These are phyloP conservation scores for Poeciliopsis paucimaculata DNA, from an alignment of 2,797 vertebrate genomes.

Conservation along the genomic window DNA sequence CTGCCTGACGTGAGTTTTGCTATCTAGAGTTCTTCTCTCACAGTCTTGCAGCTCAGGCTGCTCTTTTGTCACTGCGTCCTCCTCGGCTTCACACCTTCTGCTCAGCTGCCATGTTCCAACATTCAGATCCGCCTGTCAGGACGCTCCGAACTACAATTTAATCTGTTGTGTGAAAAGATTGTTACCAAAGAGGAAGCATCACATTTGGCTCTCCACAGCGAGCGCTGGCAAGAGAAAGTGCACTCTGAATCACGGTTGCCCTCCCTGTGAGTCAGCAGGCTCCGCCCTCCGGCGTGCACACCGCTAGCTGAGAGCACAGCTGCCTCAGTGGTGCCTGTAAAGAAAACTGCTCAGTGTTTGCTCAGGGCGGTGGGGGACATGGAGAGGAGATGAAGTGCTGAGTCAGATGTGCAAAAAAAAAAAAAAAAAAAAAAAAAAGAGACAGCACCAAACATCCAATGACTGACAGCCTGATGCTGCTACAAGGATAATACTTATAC, in stretches of 20 bases:
- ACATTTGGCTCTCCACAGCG: neutral
- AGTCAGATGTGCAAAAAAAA: conserved; percentile 45
- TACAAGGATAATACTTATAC: conserved; percentile 20
- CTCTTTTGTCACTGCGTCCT: conserved; percentile 39
- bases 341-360: conserved; percentile 13
- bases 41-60: conserved; percentile 34
- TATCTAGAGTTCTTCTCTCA: neutral
- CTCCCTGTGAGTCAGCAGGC: neutral
- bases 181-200: conserved; percentile 9
- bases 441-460: conserved; percentile 22
- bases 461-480: conserved; percentile 37
- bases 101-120: conserved; percentile 14
- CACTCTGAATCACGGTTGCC: neutral
- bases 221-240: neutral
- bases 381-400: conserved; percentile 36
- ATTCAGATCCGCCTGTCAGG: conserved; percentile 1
- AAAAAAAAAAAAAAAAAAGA: neutral
- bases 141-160: neutral
- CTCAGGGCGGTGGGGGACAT: conserved; percentile 7
- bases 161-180: conserved; percentile 14
- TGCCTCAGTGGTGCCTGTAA: neutral
- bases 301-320: neutral
- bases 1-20: neutral
- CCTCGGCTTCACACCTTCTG: conserved; percentile 31
- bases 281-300: conserved; percentile 1